phyloP scores from a whole-genome alignment of 2,797 vertebrate species.

The Phrynocephalus vlangalii region DNA sequence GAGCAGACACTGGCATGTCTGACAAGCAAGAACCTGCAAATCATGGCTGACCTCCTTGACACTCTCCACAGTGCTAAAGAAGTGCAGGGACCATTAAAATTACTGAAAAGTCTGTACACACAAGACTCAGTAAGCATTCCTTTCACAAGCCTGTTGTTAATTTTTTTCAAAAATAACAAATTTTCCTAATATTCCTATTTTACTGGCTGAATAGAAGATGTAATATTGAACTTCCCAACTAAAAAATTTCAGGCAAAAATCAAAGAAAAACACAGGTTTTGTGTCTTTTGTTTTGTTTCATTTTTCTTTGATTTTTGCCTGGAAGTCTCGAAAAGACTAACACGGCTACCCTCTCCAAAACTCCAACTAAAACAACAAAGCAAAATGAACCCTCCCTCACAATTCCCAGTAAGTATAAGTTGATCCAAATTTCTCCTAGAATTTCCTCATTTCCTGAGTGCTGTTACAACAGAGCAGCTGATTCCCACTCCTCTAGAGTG shows the following conservation, averaged over 20 bases:
- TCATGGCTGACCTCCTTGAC: constrained; percentile 69
- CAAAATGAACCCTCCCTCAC: no score
- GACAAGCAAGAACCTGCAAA: constrained; percentile 70
- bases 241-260: no score
- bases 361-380: no score
- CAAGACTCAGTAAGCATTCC: constrained; percentile 24
- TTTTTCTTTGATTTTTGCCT: no score
- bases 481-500: background rate
- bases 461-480: background rate
- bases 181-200: background rate
- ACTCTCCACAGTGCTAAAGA: constrained; percentile 33
- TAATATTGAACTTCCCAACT: background rate
- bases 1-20: constrained; percentile 66
- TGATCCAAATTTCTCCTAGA: background rate
- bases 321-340: no score
- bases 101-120: constrained; percentile 33
- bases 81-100: constrained; percentile 50
- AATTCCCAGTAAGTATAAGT: background rate
- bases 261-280: no score
- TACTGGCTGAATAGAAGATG: constrained; percentile 8
- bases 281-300: no score
- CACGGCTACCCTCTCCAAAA: no score
- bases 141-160: background rate
- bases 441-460: background rate
- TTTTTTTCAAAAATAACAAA: constrained; percentile 10